Conservation (phyloP, 2,113 vertebrate species). For the Galemys pyrenaicus region DNA sequence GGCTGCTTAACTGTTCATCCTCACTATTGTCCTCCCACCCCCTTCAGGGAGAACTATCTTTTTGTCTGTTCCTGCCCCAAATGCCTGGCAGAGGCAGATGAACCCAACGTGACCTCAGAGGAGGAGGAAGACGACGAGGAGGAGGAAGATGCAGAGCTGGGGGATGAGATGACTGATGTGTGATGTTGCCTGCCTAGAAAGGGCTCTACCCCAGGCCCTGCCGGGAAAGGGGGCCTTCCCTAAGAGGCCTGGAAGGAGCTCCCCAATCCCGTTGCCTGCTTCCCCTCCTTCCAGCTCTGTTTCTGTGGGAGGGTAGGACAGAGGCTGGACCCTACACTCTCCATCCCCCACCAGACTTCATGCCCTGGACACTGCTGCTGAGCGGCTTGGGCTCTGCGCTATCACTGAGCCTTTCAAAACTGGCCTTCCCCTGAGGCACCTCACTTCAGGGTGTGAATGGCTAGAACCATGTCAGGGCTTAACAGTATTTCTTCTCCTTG, state of each 20-base stretch:
- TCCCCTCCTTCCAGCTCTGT: slow-evolving; percentile 28
- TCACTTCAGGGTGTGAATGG: neutral
- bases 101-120: slow-evolving; percentile 94
- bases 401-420: slow-evolving; percentile 36
- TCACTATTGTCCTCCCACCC: neutral
- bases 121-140: slow-evolving; percentile 93
- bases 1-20: neutral
- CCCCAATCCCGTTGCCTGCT: slow-evolving; percentile 34
- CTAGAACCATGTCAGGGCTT: neutral
- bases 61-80: slow-evolving; percentile 97
- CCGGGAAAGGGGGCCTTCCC: neutral
- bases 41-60: slow-evolving; percentile 96
- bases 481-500: neutral
- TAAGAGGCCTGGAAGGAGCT: slow-evolving; percentile 41
- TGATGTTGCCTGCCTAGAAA: slow-evolving; percentile 80
- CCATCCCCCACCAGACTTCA: neutral
- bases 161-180: slow-evolving; percentile 99
- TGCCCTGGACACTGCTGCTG: slow-evolving; percentile 66
- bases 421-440: neutral
- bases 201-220: neutral
- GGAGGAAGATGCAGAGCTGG: slow-evolving; percentile 92
- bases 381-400: neutral
- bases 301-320: slow-evolving; percentile 19
- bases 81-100: slow-evolving; percentile 93
- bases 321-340: slow-evolving; percentile 34